Conservation (phyloP, 92 coral and sea anemone species). For the Zoanthus solanderi region DNA sequence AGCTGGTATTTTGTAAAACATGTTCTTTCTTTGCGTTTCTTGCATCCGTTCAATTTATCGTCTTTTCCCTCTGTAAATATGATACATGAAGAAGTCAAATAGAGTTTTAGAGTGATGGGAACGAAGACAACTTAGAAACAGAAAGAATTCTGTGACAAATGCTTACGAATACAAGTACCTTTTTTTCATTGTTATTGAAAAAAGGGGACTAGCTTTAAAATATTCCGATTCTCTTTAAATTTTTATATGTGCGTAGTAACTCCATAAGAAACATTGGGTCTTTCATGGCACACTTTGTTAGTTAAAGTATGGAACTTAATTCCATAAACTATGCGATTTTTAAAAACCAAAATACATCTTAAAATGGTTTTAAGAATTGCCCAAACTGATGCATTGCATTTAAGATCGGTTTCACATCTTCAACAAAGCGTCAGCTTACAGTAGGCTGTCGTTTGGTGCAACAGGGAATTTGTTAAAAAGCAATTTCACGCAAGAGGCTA, state of each 20-base stretch:
- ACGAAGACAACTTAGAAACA: too few relatives aligned
- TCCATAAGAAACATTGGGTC: too few relatives aligned
- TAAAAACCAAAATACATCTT: too few relatives aligned
- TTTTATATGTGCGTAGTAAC: too few relatives aligned
- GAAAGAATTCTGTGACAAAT: background rate
- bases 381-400: too few relatives aligned
- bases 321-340: too few relatives aligned
- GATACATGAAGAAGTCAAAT: background rate
- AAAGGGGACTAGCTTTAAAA: too few relatives aligned
- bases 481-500: background rate
- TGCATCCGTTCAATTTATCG: slow-evolving; percentile 16
- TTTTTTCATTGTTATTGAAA: background rate
- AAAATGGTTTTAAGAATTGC: too few relatives aligned
- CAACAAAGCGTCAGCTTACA: background rate
- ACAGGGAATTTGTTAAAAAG: background rate
- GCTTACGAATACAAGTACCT: background rate
- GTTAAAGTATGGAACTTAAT: too few relatives aligned
- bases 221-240: too few relatives aligned
- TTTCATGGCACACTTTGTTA: too few relatives aligned
- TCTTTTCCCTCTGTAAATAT: slow-evolving; percentile 39
- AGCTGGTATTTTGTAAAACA: slow-evolving; percentile 87
- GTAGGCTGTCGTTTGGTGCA: background rate
- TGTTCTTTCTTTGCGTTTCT: slow-evolving; percentile 84
- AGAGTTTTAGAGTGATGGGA: background rate
- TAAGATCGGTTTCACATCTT: background rate